A percentile compares a stretch with the other conserved stretches of the same genome.
Evolutionary conservation across 1,140 invertebrate species (phyloP).

Genomic region (Battus philenor): DNA sequence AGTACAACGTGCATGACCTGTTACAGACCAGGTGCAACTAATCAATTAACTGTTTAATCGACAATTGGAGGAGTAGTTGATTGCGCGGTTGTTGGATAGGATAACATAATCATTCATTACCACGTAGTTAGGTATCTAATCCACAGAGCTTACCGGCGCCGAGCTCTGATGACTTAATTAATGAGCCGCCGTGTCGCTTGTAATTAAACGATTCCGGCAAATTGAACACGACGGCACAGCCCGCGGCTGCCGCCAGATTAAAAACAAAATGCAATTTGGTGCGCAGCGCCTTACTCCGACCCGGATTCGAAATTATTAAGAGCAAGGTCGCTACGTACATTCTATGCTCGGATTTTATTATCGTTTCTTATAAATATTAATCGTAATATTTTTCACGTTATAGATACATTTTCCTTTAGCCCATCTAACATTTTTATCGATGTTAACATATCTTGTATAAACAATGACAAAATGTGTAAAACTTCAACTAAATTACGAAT

Average conservation of each 20-base stretch:
- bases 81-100: constrained; percentile 6
- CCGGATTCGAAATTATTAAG: constrained; percentile 22
- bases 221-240: constrained; percentile 55
- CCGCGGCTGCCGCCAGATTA: constrained; percentile 45
- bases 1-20: too few species aligned
- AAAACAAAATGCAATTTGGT: constrained; percentile 59
- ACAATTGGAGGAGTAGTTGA: constrained; percentile 2
- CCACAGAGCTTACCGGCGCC: constrained; percentile 41
- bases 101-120: constrained; percentile 54
- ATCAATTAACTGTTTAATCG: neutral
- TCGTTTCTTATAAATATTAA: too few species aligned
- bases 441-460: too few species aligned
- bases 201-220: constrained; percentile 68
- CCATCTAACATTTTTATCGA: too few species aligned
- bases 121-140: constrained; percentile 54
- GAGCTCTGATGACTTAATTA: constrained; percentile 71
- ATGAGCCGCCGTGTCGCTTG: constrained; percentile 64
- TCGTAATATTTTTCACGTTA: too few species aligned
- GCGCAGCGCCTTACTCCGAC: constrained; percentile 23
- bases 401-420: too few species aligned
- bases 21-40: too few species aligned
- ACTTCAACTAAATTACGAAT: too few species aligned
- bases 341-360: too few species aligned
- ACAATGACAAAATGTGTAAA: too few species aligned
- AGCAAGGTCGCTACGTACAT: constrained; percentile 19